These are phyloP conservation scores for Nylanderia fulva DNA, from an alignment of 1,140 invertebrate species.

Conservation along the genomic window DNA sequence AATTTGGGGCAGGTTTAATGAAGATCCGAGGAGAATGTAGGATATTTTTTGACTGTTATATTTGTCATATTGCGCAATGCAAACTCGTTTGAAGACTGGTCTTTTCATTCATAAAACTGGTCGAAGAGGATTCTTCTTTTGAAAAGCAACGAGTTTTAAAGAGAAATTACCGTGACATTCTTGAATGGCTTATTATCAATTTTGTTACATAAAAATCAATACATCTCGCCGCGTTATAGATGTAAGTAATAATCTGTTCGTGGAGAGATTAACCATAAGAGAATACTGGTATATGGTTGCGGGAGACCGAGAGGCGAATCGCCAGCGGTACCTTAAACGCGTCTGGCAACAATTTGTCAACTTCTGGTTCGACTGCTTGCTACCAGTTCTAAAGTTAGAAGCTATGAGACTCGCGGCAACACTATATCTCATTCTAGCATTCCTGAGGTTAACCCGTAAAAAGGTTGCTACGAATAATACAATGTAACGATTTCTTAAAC, in stretches of 20 bases:
- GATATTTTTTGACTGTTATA: not conserved
- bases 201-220: conserved; percentile 29
- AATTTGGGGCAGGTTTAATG: not conserved
- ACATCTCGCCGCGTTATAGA: not conserved
- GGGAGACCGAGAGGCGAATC: conserved; percentile 44
- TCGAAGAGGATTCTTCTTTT: conserved; percentile 1
- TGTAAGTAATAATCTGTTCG: conserved; percentile 22
- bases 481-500: not conserved
- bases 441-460: not conserved
- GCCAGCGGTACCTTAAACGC: conserved; percentile 42
- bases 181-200: not conserved
- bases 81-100: not conserved
- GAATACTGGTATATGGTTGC: not conserved
- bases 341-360: conserved; percentile 60
- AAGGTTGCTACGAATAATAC: not conserved
- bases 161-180: not conserved
- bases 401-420: conserved; percentile 24
- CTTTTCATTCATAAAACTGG: conserved; percentile 37
- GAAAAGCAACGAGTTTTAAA: conserved; percentile 17
- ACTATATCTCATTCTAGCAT: not conserved
- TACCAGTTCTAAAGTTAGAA: conserved; percentile 67
- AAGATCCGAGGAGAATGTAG: not conserved
- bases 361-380: conserved; percentile 55
- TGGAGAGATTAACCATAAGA: conserved; percentile 20
- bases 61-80: not conserved